Evolutionary conservation across 2,888 invertebrate genomes (phyloP), one percentile per base, ranked within the genome.

Genomic region (Troides aeacus): DNA sequence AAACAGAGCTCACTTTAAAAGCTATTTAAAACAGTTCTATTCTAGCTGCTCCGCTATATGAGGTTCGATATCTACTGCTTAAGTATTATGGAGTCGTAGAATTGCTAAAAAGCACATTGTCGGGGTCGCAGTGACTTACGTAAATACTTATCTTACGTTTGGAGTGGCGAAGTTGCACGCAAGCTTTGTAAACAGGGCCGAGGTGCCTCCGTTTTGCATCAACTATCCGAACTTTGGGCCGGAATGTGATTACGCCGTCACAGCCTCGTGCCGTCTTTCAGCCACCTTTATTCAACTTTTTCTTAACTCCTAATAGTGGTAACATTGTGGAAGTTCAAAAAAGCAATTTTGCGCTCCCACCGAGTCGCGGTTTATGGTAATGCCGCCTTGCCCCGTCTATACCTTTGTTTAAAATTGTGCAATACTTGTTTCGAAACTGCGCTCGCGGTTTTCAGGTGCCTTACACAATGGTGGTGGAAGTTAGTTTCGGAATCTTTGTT

Each of bases 261-360:
- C 75, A 74, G 72, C 80, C 81, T 76, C 78, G 80, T 79, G 80
- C 81, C 77, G 76, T 78, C 77, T 81, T 77, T 77, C 72, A 71
- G 74, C 74, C 78, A 80, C 79, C 78, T 87, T 84, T 86, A 88
- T 85, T 85, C 85, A 89, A 92, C 85, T 89, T 89, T 89, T 87
- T 87, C 84, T 86, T 78, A 84, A 88, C 86, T 85, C 78, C 79
- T 85, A 84, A 85, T 84, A 84, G 84, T 84, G 78, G 82, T 86
- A 86, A 86, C 86, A 86, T 84, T 87, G 86, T 84, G 81, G 78
- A 82, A 90, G 90, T 92, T 92, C 89, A 90, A 90, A 90, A 92
- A 91, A 90, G 89, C 86, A 88, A 90, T 91, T 90, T 85, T 81
- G 82, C 78, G 81, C 81, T 82, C 79, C 79, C 79, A 82, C 81